A percentile compares a stretch with the other conserved stretches of the same genome.
Evolutionary conservation across 64 coral and sea anemone genomes (phyloP).

Genomic region (Montipora sp.): DNA sequence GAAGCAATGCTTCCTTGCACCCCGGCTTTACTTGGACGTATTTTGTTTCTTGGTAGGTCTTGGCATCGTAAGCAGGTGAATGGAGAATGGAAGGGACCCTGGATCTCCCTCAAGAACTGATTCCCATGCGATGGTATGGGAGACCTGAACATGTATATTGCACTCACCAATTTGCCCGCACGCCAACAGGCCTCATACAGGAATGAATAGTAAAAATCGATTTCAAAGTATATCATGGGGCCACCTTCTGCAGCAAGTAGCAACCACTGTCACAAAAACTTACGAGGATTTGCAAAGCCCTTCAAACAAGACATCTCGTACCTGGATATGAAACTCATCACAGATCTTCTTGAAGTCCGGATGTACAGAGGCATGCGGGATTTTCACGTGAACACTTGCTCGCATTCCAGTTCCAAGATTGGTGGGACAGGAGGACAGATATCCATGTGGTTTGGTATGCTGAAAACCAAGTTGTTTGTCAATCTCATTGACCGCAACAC

Average conservation of each 20-base stretch:
- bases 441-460: constrained; percentile 70
- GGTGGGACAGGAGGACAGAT: constrained; percentile 84
- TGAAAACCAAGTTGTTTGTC: constrained; percentile 76
- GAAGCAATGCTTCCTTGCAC: too few relatives aligned
- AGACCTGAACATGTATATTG: too few relatives aligned
- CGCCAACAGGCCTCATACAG: too few relatives aligned
- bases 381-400: constrained; percentile 93
- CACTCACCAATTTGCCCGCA: too few relatives aligned
- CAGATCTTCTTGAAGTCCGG: constrained; percentile 88
- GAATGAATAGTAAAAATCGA: too few relatives aligned
- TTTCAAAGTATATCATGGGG: too few relatives aligned
- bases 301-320: background rate
- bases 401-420: constrained; percentile 97
- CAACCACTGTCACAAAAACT: too few relatives aligned
- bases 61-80: background rate
- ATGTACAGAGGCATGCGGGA: constrained; percentile 77
- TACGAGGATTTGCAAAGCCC: background rate
- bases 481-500: constrained; percentile 79
- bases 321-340: constrained; percentile 86
- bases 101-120: too few relatives aligned
- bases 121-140: too few relatives aligned
- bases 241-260: too few relatives aligned
- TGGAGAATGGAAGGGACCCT: too few relatives aligned
- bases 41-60: background rate
- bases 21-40: background rate